Conservation (phyloP, 2,113 vertebrate species). For the Calypte anna region DNA sequence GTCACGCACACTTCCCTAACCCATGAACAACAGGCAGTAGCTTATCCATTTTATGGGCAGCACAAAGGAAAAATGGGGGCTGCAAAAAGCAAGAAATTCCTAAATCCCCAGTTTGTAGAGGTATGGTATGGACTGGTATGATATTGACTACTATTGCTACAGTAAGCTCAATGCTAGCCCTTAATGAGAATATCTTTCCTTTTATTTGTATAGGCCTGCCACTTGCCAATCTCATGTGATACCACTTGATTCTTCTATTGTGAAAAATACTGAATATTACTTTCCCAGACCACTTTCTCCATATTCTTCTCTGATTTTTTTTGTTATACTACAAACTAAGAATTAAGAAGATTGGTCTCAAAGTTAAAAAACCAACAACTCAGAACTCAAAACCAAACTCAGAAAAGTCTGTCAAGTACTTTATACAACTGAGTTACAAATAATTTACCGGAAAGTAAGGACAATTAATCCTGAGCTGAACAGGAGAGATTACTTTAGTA, state of each 20-base stretch:
- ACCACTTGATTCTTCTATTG: not conserved
- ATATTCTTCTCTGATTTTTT: not conserved
- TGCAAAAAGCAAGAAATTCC: not conserved
- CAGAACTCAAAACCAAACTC: not conserved
- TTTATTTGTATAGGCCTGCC: not conserved
- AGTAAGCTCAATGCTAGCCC: rapidly evolving
- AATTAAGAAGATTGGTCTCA: not conserved
- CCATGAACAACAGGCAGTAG: not conserved
- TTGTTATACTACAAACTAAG: not conserved
- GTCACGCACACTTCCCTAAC: not conserved
- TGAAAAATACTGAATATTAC: not conserved
- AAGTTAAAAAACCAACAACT: not conserved
- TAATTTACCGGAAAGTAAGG: not conserved
- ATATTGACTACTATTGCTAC: rapidly evolving
- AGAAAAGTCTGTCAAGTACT: not conserved
- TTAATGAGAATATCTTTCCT: not conserved
- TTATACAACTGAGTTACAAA: not conserved
- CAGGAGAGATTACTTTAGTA: not conserved
- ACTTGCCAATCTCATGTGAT: not conserved
- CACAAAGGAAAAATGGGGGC: not conserved
- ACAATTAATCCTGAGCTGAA: not conserved
- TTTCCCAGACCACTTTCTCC: not conserved
- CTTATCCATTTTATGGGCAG: not conserved
- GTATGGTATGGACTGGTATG: not conserved
- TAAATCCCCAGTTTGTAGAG: not conserved